These are phyloP conservation scores for Luffia ferchaultella DNA, from an alignment of 2,888 invertebrate species.

Conservation along the genomic window DNA sequence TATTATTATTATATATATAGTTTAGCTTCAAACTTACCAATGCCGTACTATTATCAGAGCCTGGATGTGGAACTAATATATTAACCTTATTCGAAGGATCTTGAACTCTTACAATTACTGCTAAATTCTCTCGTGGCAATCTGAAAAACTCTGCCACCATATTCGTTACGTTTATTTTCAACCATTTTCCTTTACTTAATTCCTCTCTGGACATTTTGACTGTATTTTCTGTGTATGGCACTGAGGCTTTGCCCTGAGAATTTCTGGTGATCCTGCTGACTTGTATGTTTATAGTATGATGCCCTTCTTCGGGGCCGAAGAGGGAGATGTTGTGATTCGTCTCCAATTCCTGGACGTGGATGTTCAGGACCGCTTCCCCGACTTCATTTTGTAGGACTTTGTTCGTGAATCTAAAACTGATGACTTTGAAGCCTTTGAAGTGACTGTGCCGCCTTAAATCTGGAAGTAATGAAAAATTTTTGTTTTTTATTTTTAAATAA, in stretches of 20 bases:
- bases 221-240: constrained; percentile 41
- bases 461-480: constrained; percentile 36
- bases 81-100: constrained; percentile 68
- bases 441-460: constrained; percentile 74
- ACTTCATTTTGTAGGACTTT: constrained; percentile 75
- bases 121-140: constrained; percentile 76
- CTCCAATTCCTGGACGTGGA: constrained; percentile 68
- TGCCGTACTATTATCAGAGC: constrained; percentile 59
- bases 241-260: constrained; percentile 40
- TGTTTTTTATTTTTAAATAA: too few species aligned
- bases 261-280: constrained; percentile 48
- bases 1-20: too few species aligned
- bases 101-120: constrained; percentile 77
- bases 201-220: constrained; percentile 59
- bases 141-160: constrained; percentile 82
- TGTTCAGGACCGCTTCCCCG: constrained; percentile 72
- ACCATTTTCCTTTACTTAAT: constrained; percentile 70
- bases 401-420: constrained; percentile 77
- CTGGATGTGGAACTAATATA: constrained; percentile 75
- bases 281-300: constrained; percentile 42
- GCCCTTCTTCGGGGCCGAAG: constrained; percentile 32
- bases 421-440: constrained; percentile 71
- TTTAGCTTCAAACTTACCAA: constrained; percentile 57
- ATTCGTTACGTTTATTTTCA: constrained; percentile 76
- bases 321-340: constrained; percentile 32